These are phyloP conservation scores for Phataginus tricuspis DNA, from an alignment of 2,797 vertebrate species.

Conservation along the genomic window DNA sequence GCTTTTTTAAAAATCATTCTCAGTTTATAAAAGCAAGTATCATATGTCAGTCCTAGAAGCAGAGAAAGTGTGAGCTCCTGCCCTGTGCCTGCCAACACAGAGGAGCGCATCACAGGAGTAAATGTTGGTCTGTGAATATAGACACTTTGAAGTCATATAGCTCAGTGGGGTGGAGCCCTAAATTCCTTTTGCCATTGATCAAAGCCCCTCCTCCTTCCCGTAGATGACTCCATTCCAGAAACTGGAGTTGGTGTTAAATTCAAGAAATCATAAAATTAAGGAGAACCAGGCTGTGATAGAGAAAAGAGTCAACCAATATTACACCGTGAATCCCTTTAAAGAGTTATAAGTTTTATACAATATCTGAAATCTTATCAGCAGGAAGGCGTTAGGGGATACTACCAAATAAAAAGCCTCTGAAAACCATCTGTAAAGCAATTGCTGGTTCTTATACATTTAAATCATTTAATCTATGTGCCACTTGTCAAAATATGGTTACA, in stretches of 20 bases:
- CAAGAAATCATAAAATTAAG: not conserved
- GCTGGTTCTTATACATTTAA: not conserved
- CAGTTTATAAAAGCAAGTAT: conserved; percentile 2
- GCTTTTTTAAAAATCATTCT: not conserved
- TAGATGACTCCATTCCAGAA: not conserved
- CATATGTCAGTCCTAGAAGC: not conserved
- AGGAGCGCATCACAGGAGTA: not conserved
- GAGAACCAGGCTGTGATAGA: not conserved
- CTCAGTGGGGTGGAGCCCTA: not conserved
- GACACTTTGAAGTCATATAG: not conserved
- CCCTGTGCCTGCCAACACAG: not conserved
- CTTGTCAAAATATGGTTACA: not conserved
- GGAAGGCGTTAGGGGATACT: not conserved
- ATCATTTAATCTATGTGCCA: not conserved
- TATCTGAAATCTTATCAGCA: not conserved
- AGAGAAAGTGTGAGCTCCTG: not conserved
- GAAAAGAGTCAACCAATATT: not conserved
- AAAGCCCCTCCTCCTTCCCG: not conserved
- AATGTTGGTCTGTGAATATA: not conserved
- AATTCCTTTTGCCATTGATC: not conserved
- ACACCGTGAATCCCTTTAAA: not conserved
- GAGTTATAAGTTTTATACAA: not conserved
- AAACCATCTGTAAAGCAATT: not conserved
- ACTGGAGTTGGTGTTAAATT: not conserved
- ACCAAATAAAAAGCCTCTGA: not conserved